Base-by-base conservation (phyloP, 92 coral and sea anemone species). In the Porites divaricata region DNA sequence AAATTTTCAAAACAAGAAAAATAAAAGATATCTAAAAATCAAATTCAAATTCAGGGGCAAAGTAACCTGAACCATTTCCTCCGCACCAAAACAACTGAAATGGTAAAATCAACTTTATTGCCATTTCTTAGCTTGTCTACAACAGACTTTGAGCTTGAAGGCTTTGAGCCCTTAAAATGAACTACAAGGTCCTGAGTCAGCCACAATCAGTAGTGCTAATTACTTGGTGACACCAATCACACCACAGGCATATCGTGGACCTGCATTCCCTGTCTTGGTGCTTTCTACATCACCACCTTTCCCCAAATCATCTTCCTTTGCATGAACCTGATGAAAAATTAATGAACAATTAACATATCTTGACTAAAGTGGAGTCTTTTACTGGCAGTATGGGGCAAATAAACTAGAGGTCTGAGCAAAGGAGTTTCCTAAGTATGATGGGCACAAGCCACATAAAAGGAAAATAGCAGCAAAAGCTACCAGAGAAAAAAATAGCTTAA, bases 251-350 rank as follows among this genome's bases (percentile, higher is more conserved):
- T 84, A 69, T 48, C 98, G 94, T 17, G 90, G 78, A n/a, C 98
- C 98, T 22, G 98, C 98, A 84, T 95, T 95, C 12, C 98, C 98
- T 8, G 98, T 95, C 41, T 88, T 95, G 58, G 49, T 75, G 65
- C 98, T 95, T 76, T 88, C 98, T 5, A 78, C 90, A 77, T 91
- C 69, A 7, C 93, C 96, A 48, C 98, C 98, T 67, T 76, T 80
- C 6, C 98, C 98, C 81, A 95, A 90, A 71, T 95, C 98, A 76
- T 95, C 98, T 63, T 22, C 73, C 35, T 73, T 84, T 14, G 87
- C 96, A 87, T 95, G 98, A 65, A 95, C 90, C 98, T 95, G 77
- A 61, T 71, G 71, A 57, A 35, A 35, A 35, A 35, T 35, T 35
- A 0, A 35, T 35, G 45, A 6, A 35, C 45, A 35, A 35, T 35